phyloP scores from a whole-genome alignment of 1,140 invertebrate genomes.

The Anastatus disparis region DNA sequence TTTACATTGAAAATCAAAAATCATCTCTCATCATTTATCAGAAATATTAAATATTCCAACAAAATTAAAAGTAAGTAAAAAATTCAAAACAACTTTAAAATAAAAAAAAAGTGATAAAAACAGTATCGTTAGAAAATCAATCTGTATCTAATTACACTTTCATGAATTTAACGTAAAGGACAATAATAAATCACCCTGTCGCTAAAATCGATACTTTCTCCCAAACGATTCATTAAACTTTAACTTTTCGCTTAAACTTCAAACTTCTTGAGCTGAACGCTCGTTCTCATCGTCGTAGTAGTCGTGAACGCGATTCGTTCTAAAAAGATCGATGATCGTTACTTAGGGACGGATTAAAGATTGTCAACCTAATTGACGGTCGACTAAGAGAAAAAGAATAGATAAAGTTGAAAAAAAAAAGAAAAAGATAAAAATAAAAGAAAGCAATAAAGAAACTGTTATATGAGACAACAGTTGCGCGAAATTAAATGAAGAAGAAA shows the following conservation, averaged over 20 bases:
- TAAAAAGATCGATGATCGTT: slow-evolving; percentile 27
- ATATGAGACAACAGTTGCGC: slow-evolving; percentile 13
- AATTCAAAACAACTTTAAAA: background rate
- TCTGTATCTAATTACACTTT: background rate
- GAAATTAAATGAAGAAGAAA: slow-evolving; percentile 53
- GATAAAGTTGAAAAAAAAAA: background rate
- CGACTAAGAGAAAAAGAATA: background rate
- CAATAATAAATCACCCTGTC: slow-evolving; percentile 2
- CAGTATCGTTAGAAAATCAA: background rate
- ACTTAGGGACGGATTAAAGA: slow-evolving; percentile 12
- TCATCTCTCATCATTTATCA: too few species aligned
- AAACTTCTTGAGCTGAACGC: too few species aligned
- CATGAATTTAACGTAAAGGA: background rate
- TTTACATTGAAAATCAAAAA: too few species aligned
- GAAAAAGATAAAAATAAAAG: background rate
- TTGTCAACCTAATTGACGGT: slow-evolving; percentile 32
- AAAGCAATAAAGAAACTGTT: background rate
- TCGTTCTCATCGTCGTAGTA: too few species aligned
- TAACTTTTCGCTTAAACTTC: too few species aligned
- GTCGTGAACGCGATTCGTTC: slow-evolving; percentile 18
- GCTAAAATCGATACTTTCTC: slow-evolving; percentile 2
- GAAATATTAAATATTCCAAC: too few species aligned
- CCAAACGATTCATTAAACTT: slow-evolving; percentile 14
- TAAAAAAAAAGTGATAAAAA: too few species aligned
- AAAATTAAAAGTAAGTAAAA: background rate